Base-by-base conservation (phyloP, 2,888 invertebrate genomes). In the Torymus texanus region DNA sequence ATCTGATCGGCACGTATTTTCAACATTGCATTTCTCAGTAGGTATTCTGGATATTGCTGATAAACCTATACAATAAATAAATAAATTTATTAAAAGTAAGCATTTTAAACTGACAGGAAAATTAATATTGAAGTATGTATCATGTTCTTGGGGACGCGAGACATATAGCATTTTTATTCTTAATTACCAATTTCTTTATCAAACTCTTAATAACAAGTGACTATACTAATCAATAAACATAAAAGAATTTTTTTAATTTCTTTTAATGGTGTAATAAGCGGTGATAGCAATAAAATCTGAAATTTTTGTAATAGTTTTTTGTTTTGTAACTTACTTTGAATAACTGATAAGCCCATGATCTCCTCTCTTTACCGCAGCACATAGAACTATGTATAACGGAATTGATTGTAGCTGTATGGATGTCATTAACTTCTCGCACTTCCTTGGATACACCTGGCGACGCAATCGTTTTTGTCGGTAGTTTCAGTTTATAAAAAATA, bases 31-130 rank as follows among this genome's bases (percentile, higher is more conserved):
- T 91, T 90, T 71, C 93, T 91, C 4, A 96, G 89, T 5, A 94
- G 86, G 41, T 91, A 90, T 82, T 96, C 95, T 0, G 94, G 92
- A 88, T 94, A 96, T 82, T 93, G 93, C 83, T 94, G 94, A 85
- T 95, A 95, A 16, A 95, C 92, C 61, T 84, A 66, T 8, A 70
- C 56, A 41, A 21, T 2, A 56, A 13, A 61, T 51, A 29, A 41
- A 29, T 61, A 2, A n/a, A 63, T 53, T 55, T 18, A 62, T 67
- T 16, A 18, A 58, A 29, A 53, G 29, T 8, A 21, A 41, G 1
- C 41, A 41, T 5, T 62, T 62, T 29, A 29, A 50, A 2, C 50
- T 8, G 50, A 41, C 41, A 14, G 29, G 10, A 61, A 71, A 62
- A 14, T 53, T 55, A 41, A 41, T 50, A 56, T 68, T 56, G n/a